Base-by-base conservation (phyloP, 1,140 invertebrate genomes). In the Orchestia grillus region DNA sequence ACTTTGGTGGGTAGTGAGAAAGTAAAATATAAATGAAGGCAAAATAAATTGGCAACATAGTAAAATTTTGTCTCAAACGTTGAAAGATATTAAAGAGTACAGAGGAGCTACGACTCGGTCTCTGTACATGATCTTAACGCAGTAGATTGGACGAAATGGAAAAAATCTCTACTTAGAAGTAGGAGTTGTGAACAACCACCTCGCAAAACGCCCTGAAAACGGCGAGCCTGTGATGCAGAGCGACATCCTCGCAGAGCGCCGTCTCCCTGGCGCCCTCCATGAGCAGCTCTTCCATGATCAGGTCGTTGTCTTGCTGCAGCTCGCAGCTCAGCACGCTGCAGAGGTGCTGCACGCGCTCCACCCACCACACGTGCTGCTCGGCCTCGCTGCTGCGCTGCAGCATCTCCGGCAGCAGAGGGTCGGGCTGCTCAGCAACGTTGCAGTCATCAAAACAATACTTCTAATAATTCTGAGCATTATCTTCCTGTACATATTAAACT, bases 261-360 rank as follows among this genome's bases (percentile, higher is more conserved):
- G 44, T n/a, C 43, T 94, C 92, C 92, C 92, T 94, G 44, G 92
- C 92, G 0, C 41, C 19, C 8, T 94, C 41, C 92, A 94, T 42
- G 11, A 94, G 92, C 44, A 94, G 44, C 92, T 94, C 92, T 44
- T 94, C 92, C 92, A 94, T 94, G 44, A 94, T 44, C 92, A 94
- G 44, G 40, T 94, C 92, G 44, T 94, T 94, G 44, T 47, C 92
- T 8, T 94, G 92, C 92, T 94, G 43, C 44, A 94, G 92, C 92
- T 94, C 92, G 44, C 43, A 44, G 40, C 92, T 44, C 92, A 94
- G 92, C 92, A 94, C 92, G 44, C 92, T 94, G 92, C 92, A 94
- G 6, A 94, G 44, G 44, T 94, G 92, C 44, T 47, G 92, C 36
- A 94, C 6, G 6, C 92, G 92, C 44, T 94, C 43, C 92, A 94